These are phyloP conservation scores for Syritta pipiens DNA, from an alignment of 2,888 invertebrate genomes.

Conservation along the genomic window DNA sequence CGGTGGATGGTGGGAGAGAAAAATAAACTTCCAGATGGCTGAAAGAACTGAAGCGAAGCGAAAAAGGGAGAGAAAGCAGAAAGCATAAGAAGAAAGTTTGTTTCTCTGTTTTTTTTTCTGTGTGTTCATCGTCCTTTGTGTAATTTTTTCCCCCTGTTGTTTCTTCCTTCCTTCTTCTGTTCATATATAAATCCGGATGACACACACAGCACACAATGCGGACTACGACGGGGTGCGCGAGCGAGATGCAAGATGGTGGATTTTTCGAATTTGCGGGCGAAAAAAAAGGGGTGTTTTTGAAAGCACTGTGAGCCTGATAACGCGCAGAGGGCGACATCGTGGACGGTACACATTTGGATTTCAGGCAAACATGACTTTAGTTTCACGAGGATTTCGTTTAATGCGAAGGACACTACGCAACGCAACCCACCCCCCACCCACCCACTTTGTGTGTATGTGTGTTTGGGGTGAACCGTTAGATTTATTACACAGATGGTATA, in stretches of 20 bases:
- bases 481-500: conserved; percentile 62
- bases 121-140: conserved; percentile 22
- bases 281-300: conserved; percentile 53
- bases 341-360: conserved; percentile 10
- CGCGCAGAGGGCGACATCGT: neutral
- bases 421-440: neutral
- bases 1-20: neutral
- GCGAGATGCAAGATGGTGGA: neutral
- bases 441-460: neutral
- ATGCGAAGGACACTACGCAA: neutral
- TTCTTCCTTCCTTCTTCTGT: conserved; percentile 8
- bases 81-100: conserved; percentile 26
- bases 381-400: conserved; percentile 39
- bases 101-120: conserved; percentile 26
- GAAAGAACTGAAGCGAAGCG: conserved; percentile 9
- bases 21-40: conserved; percentile 42
- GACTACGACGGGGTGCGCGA: neutral
- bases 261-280: conserved; percentile 28
- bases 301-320: conserved; percentile 2
- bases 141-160: conserved; percentile 8
- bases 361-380: conserved; percentile 38
- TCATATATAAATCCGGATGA: conserved; percentile 49
- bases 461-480: conserved; percentile 31
- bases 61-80: conserved; percentile 2
- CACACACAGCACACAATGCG: conserved; percentile 35